A percentile compares a stretch with the other conserved stretches of the same genome.
Conservation (phyloP, 2,888 invertebrate species). For the Tupiocoris notatus region DNA sequence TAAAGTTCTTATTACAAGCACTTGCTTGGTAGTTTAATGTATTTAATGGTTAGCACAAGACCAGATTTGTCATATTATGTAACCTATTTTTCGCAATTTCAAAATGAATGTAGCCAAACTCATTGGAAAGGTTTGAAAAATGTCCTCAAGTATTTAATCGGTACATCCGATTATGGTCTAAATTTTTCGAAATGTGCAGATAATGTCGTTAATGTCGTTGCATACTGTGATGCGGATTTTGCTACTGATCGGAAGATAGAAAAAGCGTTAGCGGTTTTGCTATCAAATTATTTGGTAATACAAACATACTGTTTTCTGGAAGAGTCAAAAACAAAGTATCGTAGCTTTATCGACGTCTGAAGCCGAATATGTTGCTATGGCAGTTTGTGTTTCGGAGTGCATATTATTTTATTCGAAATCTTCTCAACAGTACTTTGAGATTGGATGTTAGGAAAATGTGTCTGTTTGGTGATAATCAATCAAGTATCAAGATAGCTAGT, state of each 20-base stretch:
- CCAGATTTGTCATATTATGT: slow-evolving; percentile 31
- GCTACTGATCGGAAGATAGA: slow-evolving; percentile 20
- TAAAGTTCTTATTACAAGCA: not conserved
- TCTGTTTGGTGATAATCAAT: slow-evolving; percentile 21
- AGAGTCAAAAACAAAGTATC: slow-evolving; percentile 4
- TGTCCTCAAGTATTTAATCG: slow-evolving; percentile 25
- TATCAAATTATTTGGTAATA: slow-evolving; percentile 28
- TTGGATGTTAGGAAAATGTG: not conserved
- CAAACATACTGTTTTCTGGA: slow-evolving; percentile 14
- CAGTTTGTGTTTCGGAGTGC: slow-evolving; percentile 8
- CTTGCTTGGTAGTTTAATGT: slow-evolving; percentile 33
- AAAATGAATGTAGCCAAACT: slow-evolving; percentile 1
- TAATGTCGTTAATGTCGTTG: not conserved
- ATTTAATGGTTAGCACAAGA: slow-evolving; percentile 29
- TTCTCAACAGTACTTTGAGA: slow-evolving; percentile 4
- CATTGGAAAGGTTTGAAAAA: slow-evolving; percentile 35
- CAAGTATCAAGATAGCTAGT: slow-evolving; percentile 13
- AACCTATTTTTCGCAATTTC: slow-evolving; percentile 32
- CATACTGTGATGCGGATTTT: slow-evolving; percentile 27
- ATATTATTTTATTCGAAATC: not conserved
- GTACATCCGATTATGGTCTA: not conserved
- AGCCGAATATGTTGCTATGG: slow-evolving; percentile 24
- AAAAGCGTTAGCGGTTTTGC: slow-evolving; percentile 26
- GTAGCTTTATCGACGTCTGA: slow-evolving; percentile 16
- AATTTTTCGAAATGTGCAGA: slow-evolving; percentile 9